Conservation (phyloP, 1,140 invertebrate genomes). For the Drosophila nannoptera region DNA sequence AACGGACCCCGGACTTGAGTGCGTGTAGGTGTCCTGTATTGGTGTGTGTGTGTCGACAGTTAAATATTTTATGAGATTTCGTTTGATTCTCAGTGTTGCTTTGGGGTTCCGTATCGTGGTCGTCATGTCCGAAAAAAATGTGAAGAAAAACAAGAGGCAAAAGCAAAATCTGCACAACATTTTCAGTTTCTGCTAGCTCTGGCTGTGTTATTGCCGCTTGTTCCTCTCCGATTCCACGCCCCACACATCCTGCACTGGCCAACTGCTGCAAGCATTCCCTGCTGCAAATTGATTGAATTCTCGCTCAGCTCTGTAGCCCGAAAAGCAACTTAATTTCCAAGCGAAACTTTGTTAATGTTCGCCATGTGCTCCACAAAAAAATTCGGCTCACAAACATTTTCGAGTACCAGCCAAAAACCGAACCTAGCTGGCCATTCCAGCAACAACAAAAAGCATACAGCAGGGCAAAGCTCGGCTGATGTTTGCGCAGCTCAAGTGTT, state of each 20-base stretch:
- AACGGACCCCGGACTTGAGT: slow-evolving; percentile 17
- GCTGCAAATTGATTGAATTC: slow-evolving; percentile 70
- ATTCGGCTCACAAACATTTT: slow-evolving; percentile 52
- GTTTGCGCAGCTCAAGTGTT: slow-evolving; percentile 53
- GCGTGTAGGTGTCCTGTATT: not conserved
- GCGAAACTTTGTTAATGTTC: slow-evolving; percentile 70
- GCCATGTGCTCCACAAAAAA: slow-evolving; percentile 56
- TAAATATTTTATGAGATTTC: slow-evolving; percentile 50
- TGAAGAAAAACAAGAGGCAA: not conserved
- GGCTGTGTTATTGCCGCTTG: slow-evolving; percentile 48
- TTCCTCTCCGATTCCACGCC: slow-evolving; percentile 15
- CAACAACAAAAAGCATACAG: slow-evolving; percentile 23
- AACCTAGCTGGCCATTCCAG: not conserved
- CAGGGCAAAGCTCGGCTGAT: slow-evolving; percentile 14
- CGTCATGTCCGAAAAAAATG: slow-evolving; percentile 48
- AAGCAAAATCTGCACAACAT: slow-evolving; percentile 49
- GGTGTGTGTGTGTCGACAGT: slow-evolving; percentile 17
- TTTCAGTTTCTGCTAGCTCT: slow-evolving; percentile 43
- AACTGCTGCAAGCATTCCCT: slow-evolving; percentile 37
- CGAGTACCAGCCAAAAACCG: slow-evolving; percentile 47
- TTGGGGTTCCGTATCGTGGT: slow-evolving; percentile 49
- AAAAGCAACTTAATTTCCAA: slow-evolving; percentile 71
- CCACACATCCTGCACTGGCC: not conserved
- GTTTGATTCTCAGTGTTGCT: slow-evolving; percentile 25
- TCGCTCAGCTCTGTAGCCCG: slow-evolving; percentile 46